Percentiles rank a stretch among this genome's conserved stretches.
Conservation (phyloP, 2,797 vertebrate species). For the Dendrocincla fuliginosa region DNA sequence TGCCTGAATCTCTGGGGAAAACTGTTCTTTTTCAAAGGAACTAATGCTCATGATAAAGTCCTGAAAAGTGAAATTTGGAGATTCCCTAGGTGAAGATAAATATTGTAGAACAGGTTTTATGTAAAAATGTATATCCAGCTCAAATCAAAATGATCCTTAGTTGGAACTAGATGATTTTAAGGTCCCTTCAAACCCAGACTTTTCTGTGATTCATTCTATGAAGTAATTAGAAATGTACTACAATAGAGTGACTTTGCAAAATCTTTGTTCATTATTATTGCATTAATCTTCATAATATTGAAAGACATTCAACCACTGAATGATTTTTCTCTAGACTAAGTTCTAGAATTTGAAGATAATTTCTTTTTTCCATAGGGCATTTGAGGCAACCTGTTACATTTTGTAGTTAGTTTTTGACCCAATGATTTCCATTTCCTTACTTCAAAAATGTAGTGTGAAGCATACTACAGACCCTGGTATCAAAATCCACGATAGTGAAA, state of each 20-base stretch:
- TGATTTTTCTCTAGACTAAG: slow-evolving; percentile 23
- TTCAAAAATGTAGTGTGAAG: background rate
- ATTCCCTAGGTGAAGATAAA: background rate
- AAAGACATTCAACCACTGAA: slow-evolving; percentile 8
- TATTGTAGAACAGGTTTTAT: background rate
- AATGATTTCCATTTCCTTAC: background rate
- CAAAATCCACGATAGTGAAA: background rate
- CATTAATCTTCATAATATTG: slow-evolving; percentile 29
- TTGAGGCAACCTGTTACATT: background rate
- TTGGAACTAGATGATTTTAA: background rate
- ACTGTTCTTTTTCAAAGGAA: background rate
- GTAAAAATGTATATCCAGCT: background rate
- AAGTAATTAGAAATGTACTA: background rate
- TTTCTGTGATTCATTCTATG: background rate
- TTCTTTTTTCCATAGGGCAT: background rate
- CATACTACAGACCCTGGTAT: background rate
- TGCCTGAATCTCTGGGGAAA: background rate
- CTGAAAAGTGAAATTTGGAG: background rate
- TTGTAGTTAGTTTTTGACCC: background rate
- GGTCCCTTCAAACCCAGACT: background rate
- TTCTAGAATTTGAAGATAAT: background rate
- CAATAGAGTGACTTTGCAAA: background rate
- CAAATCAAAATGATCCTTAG: background rate
- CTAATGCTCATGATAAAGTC: background rate
- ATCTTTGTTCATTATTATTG: background rate